Evolutionary conservation across 2,888 invertebrate genomes (phyloP).

Genomic region (Pilophorus perplexus): DNA sequence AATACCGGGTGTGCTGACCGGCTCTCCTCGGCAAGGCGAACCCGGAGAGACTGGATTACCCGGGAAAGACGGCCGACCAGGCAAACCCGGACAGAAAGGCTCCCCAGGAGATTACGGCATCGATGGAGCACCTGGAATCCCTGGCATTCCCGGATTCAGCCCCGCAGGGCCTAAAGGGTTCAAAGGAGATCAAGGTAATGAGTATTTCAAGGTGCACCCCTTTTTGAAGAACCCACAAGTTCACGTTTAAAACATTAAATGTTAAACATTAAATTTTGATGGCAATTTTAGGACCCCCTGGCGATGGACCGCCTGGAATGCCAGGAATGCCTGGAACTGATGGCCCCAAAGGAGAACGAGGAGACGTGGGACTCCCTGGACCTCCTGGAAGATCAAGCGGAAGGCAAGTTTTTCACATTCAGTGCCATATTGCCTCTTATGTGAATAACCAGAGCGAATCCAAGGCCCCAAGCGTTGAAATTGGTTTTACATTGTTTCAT

Average conservation of each 20-base stretch:
- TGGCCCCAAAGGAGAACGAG: conserved; percentile 54
- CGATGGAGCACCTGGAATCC: conserved; percentile 65
- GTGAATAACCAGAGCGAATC: too few species aligned
- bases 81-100: conserved; percentile 66
- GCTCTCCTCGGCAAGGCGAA: conserved; percentile 15
- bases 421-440: too few species aligned
- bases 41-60: conserved; percentile 49
- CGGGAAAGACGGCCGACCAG: conserved; percentile 54
- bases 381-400: conserved; percentile 54
- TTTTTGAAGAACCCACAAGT: too few species aligned
- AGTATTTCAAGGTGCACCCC: too few species aligned
- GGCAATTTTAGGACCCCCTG: too few species aligned
- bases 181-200: conserved; percentile 45
- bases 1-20: conserved; percentile 55
- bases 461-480: too few species aligned
- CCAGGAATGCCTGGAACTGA: conserved; percentile 49
- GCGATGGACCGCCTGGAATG: conserved; percentile 39
- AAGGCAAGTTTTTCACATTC: conserved; percentile 28
- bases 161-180: conserved; percentile 56
- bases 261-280: too few species aligned
- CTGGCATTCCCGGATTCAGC: conserved; percentile 59
- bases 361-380: conserved; percentile 59
- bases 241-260: too few species aligned
- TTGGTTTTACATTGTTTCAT: too few species aligned
- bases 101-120: conserved; percentile 75